Base-by-base conservation (phyloP, 2,797 vertebrate genomes). In the Furcifer pardalis region DNA sequence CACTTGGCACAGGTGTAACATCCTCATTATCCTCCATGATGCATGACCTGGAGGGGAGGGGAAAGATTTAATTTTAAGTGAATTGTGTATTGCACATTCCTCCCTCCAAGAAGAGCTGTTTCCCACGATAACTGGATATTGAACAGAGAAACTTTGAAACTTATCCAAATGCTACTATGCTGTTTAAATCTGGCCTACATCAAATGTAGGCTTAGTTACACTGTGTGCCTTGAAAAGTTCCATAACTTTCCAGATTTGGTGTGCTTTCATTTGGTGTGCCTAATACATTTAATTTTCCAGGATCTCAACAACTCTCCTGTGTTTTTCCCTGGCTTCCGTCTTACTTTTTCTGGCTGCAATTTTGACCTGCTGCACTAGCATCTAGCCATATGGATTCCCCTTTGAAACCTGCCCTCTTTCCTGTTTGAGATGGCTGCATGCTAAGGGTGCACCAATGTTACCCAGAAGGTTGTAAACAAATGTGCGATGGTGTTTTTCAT, bases 1-100 rank as follows among this genome's bases (percentile, higher is more conserved):
- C 68, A 73, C 71, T 76, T 27, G 89, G 56, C 6, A 30, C 42
- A 0, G 56, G 15, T 1, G 63, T 7, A 7, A 8, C 6, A 1
- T n/a, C 65, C 52, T 87, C 82, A 3, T 0, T 79, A 63, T 87
- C 71, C 27, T 91, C 92, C 94, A 94, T 94, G 35, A 68, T 76
- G 42, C 6, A 21, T 8, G 5, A 75, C 19, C 81, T 87, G 81
- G 37, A 75, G 62, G 25, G 65, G 40, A 81, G n/a, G n/a, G 40
- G 56, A 82, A 37, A 81, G 12, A 25, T 4, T 59, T 52, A 2
- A 60, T 10, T 5, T 46, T 2, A 69, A 52, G 52, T 37, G 42
- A 83, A 42, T 1, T 19, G 21, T 19, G 17, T 27, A 15, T 68
- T 1, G 27, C 8, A 30, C 23, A 7, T 77, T 63, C 27, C 30